Evolutionary conservation across 2,113 vertebrate species (phyloP), one percentile per base, ranked within the genome.

Genomic region (Hemibagrus wyckioides): DNA sequence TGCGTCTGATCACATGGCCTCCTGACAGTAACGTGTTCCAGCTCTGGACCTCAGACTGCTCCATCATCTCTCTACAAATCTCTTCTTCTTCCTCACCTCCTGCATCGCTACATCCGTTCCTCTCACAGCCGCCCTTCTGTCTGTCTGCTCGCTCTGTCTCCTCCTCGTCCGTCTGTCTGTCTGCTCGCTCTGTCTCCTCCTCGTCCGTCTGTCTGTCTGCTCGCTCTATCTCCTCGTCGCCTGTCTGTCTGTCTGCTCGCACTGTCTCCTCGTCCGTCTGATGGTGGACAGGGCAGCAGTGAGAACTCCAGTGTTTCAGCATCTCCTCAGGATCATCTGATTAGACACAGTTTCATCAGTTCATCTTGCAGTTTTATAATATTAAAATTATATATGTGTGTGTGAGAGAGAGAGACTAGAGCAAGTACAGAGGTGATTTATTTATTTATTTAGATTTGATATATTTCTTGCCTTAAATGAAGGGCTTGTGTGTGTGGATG

Each of bases 241-340:
- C 73, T 0, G 1, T 23, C 69, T 13, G 36, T 73, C 73, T 50
- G 25, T 50, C 73, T 76, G 73, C 33, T 39, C 17, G 25, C 17
- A 8, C 65, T 17, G 15, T 69, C 65, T 19, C 5, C 6, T 73
- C 30, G 0, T 4, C 50, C n/a, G 1, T 23, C 77, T 36, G 50
- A 13, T 36, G 52, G 50, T 81, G 79, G 33, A 56, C 8, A 8
- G 80, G 41, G 57, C 80, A 63, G 80, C 57, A 61, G 25, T 63
- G 80, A 59, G 57, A 79, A 19, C 50, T 82, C 56, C 80, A 82
- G 80, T 82, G 56, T 6, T 82, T 82, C 17, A 65, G 82, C 17
- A 50, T 83, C 44, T 83, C 82, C 11, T 65, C 82, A 52, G 79
- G 54, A 81, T 81, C 79, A 81, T 59, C 79, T 81, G 33, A 5